Evolutionary conservation across 1,140 invertebrate species (phyloP).

Genomic region (Zaprionus davidi): DNA sequence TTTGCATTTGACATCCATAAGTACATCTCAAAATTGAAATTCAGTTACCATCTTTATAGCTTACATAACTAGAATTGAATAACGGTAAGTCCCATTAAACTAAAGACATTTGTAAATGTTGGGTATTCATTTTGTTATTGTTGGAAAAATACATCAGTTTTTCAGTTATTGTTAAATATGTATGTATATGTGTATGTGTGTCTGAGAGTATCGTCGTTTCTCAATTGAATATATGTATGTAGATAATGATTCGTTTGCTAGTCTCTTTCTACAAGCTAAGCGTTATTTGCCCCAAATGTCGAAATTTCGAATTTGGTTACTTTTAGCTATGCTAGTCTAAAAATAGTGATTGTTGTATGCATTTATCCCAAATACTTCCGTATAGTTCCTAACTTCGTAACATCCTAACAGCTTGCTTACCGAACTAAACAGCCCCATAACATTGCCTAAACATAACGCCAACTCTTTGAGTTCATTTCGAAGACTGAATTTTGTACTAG

Average conservation of each 20-base stretch:
- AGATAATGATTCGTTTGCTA: constrained; percentile 34
- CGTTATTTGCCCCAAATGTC: constrained; percentile 11
- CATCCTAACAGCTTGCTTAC: constrained; percentile 38
- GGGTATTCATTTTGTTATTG: constrained; percentile 3
- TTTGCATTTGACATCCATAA: constrained; percentile 47
- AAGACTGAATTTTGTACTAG: constrained; percentile 69
- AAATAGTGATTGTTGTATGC: constrained; percentile 83
- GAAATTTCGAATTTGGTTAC: constrained; percentile 10
- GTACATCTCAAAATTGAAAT: constrained; percentile 51
- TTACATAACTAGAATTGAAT: constrained; percentile 36
- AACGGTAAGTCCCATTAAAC: constrained; percentile 38
- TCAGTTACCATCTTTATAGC: constrained; percentile 20
- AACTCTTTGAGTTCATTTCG: constrained; percentile 50
- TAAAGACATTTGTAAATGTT: constrained; percentile 7
- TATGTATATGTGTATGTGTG: constrained; percentile 15
- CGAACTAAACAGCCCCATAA: constrained; percentile 25
- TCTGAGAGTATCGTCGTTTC: constrained; percentile 19
- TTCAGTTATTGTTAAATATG: constrained; percentile 16
- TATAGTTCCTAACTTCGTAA: constrained; percentile 10
- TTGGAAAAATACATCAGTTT: constrained; percentile 41
- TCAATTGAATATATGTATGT: constrained; percentile 20
- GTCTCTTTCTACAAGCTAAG: constrained; percentile 27
- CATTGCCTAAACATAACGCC: constrained; percentile 16
- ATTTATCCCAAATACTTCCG: constrained; percentile 49
- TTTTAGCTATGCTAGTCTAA: constrained; percentile 75